Percentiles rank a stretch among this genome's conserved stretches.
Conservation (phyloP, 2,113 vertebrate species). For the Neomonachus schauinslandi region DNA sequence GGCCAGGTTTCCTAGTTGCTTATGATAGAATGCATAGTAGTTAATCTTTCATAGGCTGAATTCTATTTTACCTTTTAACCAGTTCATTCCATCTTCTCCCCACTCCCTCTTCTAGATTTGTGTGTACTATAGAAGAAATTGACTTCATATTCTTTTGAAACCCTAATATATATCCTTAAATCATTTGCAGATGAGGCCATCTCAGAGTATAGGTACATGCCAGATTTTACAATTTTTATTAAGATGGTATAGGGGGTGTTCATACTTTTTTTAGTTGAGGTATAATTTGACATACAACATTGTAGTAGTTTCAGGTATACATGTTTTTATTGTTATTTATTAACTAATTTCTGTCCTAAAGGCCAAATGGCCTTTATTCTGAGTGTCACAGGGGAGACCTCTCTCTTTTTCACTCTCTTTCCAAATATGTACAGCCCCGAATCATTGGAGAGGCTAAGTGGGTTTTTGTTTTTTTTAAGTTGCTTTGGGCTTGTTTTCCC, state of each 20-base stretch:
- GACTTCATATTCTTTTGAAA: conserved; percentile 12
- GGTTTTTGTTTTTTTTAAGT: neutral
- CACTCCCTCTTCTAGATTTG: neutral
- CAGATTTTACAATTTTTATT: neutral
- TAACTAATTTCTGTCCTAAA: conserved; percentile 57
- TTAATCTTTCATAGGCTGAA: neutral
- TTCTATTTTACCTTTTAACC: conserved; percentile 39
- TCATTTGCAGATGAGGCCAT: neutral
- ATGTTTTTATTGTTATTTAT: conserved; percentile 48
- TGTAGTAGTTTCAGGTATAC: neutral
- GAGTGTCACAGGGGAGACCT: conserved; percentile 44
- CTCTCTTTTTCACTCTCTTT: neutral
- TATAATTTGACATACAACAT: neutral
- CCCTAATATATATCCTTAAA: neutral
- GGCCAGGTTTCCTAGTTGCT: neutral
- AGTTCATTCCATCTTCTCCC: neutral
- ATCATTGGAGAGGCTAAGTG: neutral
- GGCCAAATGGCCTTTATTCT: conserved; percentile 74
- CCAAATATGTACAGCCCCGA: conserved; percentile 40
- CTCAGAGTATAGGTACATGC: neutral
- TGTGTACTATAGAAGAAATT: neutral
- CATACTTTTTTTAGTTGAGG: neutral
- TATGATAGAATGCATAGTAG: neutral
- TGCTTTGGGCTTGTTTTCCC: neutral
- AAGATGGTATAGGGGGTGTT: neutral